Base-by-base conservation (phyloP, 2,888 invertebrate genomes). In the Eilema griseolum region DNA sequence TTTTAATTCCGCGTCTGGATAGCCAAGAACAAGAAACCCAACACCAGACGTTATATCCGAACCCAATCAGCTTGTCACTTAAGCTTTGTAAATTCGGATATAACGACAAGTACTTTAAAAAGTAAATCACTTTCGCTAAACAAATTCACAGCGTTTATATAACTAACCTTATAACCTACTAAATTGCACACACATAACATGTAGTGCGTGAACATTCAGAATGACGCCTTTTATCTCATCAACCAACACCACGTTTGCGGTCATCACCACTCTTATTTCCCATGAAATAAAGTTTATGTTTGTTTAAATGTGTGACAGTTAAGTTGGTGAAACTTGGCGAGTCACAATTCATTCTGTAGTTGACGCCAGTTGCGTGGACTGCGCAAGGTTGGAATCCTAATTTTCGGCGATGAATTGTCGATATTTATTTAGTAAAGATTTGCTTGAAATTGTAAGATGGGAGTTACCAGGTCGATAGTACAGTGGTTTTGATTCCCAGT, bases 131-230 rank as follows among this genome's bases (percentile, higher is more conserved):
- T 70, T 70, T 70, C 66, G 28, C 61, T 28, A 66, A 82, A 82
- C 84, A 85, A 84, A 86, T 82, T 81, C 79, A 83, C 81, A 77
- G 77, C 81, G 76, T 83, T 91, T 90, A 89, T 87, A 85, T 90
- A 92, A 92, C 85, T 79, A 90, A 85, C 93, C 93, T 87, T 89
- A 85, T 92, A 88, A 93, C 93, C 94, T 82, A 93, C 82, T 90
- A 86, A 85, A 85, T 87, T 86, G 85, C 83, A 86, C 85, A 86
- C 85, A 86, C 89, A 86, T 87, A 87, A 84, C 87, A 92, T 93
- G 79, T 90, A 89, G 93, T 93, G 93, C 94, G 93, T 93, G 92
- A 92, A 92, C 87, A 80, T 84, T 75, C 78, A 89, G 86, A 89
- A 89, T 89, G 88, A 89, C 85, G 84, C 86, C 83, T 85, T 82